These are phyloP conservation scores for Folsomia manolachei DNA, from an alignment of 2,888 invertebrate species.

Conservation along the genomic window DNA sequence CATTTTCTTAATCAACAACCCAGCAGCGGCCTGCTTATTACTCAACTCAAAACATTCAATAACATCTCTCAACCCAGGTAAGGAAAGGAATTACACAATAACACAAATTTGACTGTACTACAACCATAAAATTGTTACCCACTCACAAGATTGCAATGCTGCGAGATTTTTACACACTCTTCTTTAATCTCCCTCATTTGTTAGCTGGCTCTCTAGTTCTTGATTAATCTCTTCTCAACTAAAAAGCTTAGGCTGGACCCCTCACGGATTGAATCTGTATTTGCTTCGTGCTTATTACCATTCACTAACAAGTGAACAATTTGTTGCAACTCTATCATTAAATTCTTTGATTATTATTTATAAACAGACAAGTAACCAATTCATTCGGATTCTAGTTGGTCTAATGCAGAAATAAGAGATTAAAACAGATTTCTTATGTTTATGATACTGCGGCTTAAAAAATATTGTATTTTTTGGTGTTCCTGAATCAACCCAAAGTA, in stretches of 20 bases:
- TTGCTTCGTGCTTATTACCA: no score
- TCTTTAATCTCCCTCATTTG: constrained; percentile 9
- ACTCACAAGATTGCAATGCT: background rate
- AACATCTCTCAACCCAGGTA: no score
- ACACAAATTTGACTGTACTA: no score
- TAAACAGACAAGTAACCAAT: background rate
- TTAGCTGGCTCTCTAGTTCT: background rate
- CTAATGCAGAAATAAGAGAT: no score
- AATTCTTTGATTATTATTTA: background rate
- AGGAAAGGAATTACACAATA: no score
- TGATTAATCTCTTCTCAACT: constrained; percentile 11
- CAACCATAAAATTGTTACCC: no score
- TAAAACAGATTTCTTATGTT: no score
- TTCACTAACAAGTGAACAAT: background rate
- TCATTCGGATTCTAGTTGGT: no score
- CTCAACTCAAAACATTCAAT: background rate
- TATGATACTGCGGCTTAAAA: no score
- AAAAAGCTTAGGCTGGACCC: background rate
- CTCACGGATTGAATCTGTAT: background rate
- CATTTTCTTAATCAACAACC: background rate
- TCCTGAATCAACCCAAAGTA: no score
- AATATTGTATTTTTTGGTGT: no score
- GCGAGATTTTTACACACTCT: background rate
- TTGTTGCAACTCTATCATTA: background rate
- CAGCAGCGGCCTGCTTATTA: background rate